Evolutionary conservation across 1,140 invertebrate species (phyloP).

Genomic region (Megathymus violae): DNA sequence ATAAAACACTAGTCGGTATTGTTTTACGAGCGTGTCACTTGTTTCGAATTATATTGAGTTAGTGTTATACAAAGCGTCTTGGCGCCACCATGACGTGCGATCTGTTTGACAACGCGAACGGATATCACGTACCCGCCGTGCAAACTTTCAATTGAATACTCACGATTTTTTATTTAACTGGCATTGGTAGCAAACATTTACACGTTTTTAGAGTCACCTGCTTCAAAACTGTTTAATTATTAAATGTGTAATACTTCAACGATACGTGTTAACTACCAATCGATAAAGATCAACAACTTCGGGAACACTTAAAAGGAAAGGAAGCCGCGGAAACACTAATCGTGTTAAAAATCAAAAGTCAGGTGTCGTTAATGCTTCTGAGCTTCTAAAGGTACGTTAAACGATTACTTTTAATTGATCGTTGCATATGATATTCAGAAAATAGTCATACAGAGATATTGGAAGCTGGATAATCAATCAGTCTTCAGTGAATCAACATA

Average conservation of each 20-base stretch:
- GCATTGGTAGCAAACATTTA: slow-evolving; percentile 44
- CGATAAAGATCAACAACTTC: too few relatives aligned
- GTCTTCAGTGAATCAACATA: too few relatives aligned
- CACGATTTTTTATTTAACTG: slow-evolving; percentile 58
- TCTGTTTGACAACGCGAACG: slow-evolving; percentile 54
- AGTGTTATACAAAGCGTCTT: slow-evolving; percentile 53
- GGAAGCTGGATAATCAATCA: too few relatives aligned
- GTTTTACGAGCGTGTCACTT: slow-evolving; percentile 48
- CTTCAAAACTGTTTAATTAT: not conserved
- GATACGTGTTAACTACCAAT: too few relatives aligned
- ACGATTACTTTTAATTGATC: too few relatives aligned
- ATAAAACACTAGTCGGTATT: slow-evolving; percentile 56
- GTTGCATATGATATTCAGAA: too few relatives aligned
- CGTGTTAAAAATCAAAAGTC: too few relatives aligned
- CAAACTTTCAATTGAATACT: slow-evolving; percentile 57
- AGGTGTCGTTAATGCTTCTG: too few relatives aligned
- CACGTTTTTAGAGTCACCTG: not conserved
- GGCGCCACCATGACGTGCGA: slow-evolving; percentile 60
- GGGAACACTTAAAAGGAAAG: too few relatives aligned
- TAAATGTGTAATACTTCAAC: slow-evolving; percentile 10
- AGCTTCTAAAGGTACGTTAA: too few relatives aligned
- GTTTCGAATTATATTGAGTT: slow-evolving; percentile 44
- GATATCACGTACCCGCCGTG: slow-evolving; percentile 52
- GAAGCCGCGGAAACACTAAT: too few relatives aligned
- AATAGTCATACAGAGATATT: too few relatives aligned